Evolutionary conservation across 2,113 vertebrate species (phyloP).

Genomic region (Sorex araneus): DNA sequence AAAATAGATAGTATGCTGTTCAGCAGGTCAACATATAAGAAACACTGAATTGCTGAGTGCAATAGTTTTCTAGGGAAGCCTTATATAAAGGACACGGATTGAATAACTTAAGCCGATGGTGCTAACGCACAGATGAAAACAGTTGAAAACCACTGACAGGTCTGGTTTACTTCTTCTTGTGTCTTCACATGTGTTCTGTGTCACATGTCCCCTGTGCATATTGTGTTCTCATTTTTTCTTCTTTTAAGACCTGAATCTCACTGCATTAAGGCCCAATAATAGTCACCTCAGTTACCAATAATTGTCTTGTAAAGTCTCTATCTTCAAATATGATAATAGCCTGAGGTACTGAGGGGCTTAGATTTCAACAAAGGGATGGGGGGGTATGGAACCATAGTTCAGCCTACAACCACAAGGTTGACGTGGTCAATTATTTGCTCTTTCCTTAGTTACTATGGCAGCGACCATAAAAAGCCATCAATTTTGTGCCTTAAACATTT

Average conservation of each 20-base stretch:
- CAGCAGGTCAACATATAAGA: slow-evolving; percentile 32
- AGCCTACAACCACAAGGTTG: not conserved
- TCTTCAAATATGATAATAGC: not conserved
- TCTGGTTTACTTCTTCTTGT: not conserved
- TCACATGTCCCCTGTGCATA: not conserved
- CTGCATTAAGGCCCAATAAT: not conserved
- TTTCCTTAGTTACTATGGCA: not conserved
- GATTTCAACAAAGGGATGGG: not conserved
- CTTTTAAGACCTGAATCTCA: not conserved
- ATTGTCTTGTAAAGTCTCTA: not conserved
- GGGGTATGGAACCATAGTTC: not conserved
- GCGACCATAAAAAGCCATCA: not conserved
- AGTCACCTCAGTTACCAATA: slow-evolving; percentile 13
- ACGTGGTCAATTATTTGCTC: not conserved
- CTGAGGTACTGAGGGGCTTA: not conserved
- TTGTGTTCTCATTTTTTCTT: not conserved
- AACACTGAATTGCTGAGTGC: not conserved
- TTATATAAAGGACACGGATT: not conserved
- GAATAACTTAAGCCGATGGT: not conserved
- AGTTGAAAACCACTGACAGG: not conserved
- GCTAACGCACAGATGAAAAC: not conserved
- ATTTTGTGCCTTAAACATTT: not conserved
- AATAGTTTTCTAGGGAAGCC: not conserved
- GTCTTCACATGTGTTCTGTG: not conserved
- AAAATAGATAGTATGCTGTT: not conserved